Base-by-base conservation (phyloP, 1,140 invertebrate genomes). In the Pseudomyrmex dendroicus region DNA sequence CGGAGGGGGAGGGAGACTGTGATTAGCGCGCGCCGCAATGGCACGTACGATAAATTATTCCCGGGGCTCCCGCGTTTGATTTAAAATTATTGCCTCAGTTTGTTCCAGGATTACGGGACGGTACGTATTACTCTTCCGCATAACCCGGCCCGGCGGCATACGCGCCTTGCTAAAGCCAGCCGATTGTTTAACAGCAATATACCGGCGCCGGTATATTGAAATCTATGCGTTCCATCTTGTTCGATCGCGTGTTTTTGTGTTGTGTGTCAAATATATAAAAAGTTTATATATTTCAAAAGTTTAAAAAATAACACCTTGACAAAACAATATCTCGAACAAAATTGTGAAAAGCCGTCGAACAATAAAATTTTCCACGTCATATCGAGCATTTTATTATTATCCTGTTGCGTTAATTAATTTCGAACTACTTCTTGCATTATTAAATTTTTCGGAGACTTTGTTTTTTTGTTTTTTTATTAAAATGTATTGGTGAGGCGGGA, bases 21-120 rank as follows among this genome's bases (percentile, higher is more conserved):
- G 86, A 89, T 89, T 86, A 89, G 80, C 80, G 84, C 48, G 64
- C 54, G 61, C 85, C 74, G 63, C 84, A 76, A 44, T 54, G 59
- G 73, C 72, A 85, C 77, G 83, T 62, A 64, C 88, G 84, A 91
- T 88, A 88, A 91, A 91, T 91, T 89, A 91, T 89, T 90, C 86
- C 70, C 84, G 82, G 64, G 74, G 82, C 73, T 73, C 76, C 56
- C 84, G 73, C 86, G 84, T 91, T 90, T 91, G 90, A 91, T 91
- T 90, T 85, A 89, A 91, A 91, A 90, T 90, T 90, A 91, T 90
- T 87, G 88, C 88, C 66, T 73, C 82, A 90, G 86, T 90, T 90
- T 89, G 84, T 91, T 88, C 68, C 73, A 77, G 89, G 88, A 90
- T 91, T 90, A 91, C 83, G 83, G 84, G 64, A 64, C 68, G 68